Conservation (phyloP, 2,888 invertebrate genomes). For the Pyrocoelia pectoralis region DNA sequence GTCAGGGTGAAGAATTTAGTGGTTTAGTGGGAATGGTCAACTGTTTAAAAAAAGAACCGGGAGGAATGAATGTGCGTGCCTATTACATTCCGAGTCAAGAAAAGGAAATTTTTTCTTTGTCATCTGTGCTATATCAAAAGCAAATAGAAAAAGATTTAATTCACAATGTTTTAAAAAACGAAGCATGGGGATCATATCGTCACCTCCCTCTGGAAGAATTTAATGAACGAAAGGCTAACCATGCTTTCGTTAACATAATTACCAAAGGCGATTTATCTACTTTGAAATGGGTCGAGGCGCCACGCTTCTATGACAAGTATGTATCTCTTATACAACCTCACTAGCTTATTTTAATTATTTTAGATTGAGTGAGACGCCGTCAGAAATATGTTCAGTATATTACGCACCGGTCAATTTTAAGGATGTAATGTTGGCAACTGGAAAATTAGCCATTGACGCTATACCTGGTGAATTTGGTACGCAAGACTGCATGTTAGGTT, state of each 20-base stretch:
- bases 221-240: conserved; percentile 70
- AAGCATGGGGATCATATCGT: conserved; percentile 87
- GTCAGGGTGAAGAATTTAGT: conserved; percentile 71
- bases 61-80: conserved; percentile 79
- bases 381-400: conserved; percentile 84
- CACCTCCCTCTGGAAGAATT: conserved; percentile 74
- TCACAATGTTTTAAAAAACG: conserved; percentile 83
- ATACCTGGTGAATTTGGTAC: conserved; percentile 88
- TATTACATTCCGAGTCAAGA: conserved; percentile 73
- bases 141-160: conserved; percentile 81
- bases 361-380: conserved; percentile 59
- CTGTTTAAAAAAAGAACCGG: conserved; percentile 88
- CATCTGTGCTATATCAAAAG: conserved; percentile 65
- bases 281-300: conserved; percentile 92
- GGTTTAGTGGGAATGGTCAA: conserved; percentile 90
- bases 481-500: conserved; percentile 91
- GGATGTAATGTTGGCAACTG: conserved; percentile 95
- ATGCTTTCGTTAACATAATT: conserved; percentile 94
- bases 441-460: conserved; percentile 96
- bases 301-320: conserved; percentile 69
- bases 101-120: conserved; percentile 67
- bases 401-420: conserved; percentile 92
- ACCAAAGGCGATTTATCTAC: conserved; percentile 94
- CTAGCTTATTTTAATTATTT: conserved; percentile 33
- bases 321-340: conserved; percentile 21